phyloP scores from a whole-genome alignment of 2,888 invertebrate genomes.

The Callimorpha dominula region DNA sequence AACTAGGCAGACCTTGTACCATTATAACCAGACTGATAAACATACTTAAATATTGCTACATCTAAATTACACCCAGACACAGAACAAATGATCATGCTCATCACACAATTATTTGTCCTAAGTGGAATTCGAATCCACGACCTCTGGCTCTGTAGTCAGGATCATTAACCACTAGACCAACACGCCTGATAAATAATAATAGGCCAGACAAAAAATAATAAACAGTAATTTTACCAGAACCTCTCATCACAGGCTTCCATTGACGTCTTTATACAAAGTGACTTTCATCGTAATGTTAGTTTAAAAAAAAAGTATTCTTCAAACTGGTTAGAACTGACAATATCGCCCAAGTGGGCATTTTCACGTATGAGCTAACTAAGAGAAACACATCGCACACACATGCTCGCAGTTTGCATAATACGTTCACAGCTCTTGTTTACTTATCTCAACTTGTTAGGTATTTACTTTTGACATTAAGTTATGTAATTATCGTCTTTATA shows the following conservation, averaged over 20 bases:
- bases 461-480: conserved; percentile 16
- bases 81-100: too few relatives aligned
- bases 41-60: too few relatives aligned
- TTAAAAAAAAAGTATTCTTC: not conserved
- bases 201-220: too few relatives aligned
- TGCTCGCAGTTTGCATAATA: conserved; percentile 40
- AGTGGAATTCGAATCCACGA: too few relatives aligned
- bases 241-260: not conserved
- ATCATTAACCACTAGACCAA: too few relatives aligned
- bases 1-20: too few relatives aligned
- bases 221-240: not conserved
- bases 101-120: too few relatives aligned
- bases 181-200: too few relatives aligned
- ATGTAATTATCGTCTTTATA: not conserved
- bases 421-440: conserved; percentile 49
- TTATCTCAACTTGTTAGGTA: conserved; percentile 20
- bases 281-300: not conserved
- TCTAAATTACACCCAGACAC: too few relatives aligned
- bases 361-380: conserved; percentile 28
- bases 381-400: conserved; percentile 32
- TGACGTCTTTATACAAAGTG: not conserved
- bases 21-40: too few relatives aligned
- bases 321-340: conserved; percentile 8
- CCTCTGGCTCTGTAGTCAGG: too few relatives aligned
- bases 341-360: conserved; percentile 47